Evolutionary conservation across 2,797 vertebrate species (phyloP), one percentile per base, ranked within the genome.

Genomic region (Gouania willdenowi): DNA sequence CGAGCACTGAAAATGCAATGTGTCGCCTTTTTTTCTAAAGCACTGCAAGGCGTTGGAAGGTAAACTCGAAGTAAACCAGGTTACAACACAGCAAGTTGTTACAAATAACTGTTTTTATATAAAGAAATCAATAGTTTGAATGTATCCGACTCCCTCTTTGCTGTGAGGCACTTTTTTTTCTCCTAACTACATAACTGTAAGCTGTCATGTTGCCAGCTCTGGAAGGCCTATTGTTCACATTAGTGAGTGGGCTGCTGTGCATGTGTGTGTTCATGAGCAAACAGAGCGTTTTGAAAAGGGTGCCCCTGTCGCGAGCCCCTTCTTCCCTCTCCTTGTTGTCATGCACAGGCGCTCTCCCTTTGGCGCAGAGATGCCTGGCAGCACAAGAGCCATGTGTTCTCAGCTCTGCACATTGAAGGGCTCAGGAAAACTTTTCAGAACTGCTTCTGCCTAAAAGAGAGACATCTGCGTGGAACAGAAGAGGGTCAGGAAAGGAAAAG

Each of bases 251-350:
- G 49, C 41, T 54, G 53, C 25, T 26, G 50, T 41, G 68, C 51
- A 22, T 67, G 60, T 57, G 57, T 57, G 33, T 49, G 26, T 62
- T 41, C 30, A 31, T 56, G 56, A 30, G 66, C 41, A 54, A 57
- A 55, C 41, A 37, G 45, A 48, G 57, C 28, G 41, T 51, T 37
- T 70, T 61, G 43, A 57, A 48, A 14, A 14, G 13, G 18, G 61
- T 72, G 75, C 71, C 87, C 86, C 85, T 77, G 56, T 53, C 4
- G 35, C 33, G 81, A 85, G 82, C 85, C 88, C 79, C 87, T 80
- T 79, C 75, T 44, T 66, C 56, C n/a, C 69, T 61, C 56, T 61
- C 64, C 80, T 86, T 80, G 87, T 91, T 91, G 85, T 86, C 82
- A 89, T 90, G 86, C 89, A 86, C 75, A 77, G 77, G 55, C 77